These are phyloP conservation scores for Setophaga kirtlandii DNA, from an alignment of 2,113 vertebrate genomes.

Conservation along the genomic window DNA sequence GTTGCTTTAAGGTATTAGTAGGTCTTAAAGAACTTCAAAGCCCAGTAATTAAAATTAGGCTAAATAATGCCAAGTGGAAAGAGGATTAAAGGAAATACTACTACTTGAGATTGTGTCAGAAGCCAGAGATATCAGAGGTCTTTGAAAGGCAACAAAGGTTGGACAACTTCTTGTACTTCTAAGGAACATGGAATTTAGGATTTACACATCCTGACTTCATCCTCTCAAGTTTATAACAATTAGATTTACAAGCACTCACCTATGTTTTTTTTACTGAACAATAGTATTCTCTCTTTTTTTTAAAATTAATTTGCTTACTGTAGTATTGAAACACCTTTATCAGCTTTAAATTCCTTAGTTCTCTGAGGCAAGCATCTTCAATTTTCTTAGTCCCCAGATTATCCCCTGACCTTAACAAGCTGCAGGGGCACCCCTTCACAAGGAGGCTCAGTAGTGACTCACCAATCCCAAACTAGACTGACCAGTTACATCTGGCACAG, in stretches of 20 bases:
- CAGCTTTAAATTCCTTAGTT: neutral
- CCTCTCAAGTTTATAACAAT: neutral
- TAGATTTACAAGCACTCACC: neutral
- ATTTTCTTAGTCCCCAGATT: neutral
- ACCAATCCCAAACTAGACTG: neutral
- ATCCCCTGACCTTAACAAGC: neutral
- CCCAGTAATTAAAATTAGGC: neutral
- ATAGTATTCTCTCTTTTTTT: neutral
- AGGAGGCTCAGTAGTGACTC: neutral
- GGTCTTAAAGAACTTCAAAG: neutral
- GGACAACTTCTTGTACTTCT: neutral
- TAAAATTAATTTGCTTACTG: neutral
- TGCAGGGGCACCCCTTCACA: neutral
- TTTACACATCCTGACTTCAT: neutral
- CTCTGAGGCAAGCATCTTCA: neutral
- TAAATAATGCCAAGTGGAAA: neutral
- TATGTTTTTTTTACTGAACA: neutral
- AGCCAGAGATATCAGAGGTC: neutral
- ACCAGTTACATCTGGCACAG: neutral
- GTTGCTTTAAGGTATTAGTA: neutral
- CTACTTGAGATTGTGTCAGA: neutral
- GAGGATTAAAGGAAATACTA: neutral
- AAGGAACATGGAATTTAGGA: neutral
- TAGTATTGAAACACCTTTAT: neutral
- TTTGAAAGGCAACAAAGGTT: neutral